These are phyloP conservation scores for Drosophila prolongata DNA, from an alignment of 2,888 invertebrate species.

Conservation along the genomic window DNA sequence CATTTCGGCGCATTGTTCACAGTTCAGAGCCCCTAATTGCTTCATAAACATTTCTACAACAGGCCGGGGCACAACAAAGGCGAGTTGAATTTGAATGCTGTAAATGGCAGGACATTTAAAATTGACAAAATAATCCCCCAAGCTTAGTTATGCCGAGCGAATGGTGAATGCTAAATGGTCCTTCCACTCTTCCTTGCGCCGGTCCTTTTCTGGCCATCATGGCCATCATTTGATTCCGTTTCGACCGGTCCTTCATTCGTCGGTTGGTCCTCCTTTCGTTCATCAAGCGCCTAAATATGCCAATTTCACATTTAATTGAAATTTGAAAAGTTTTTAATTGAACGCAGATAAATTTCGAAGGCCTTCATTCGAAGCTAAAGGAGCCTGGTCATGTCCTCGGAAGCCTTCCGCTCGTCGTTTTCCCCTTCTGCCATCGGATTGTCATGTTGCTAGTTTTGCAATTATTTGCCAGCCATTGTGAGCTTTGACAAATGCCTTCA, in stretches of 20 bases:
- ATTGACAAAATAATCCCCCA: slow-evolving; percentile 79
- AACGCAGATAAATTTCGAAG: slow-evolving; percentile 72
- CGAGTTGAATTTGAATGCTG: slow-evolving; percentile 70
- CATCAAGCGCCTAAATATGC: slow-evolving; percentile 76
- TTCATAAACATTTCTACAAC: slow-evolving; percentile 80
- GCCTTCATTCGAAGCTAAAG: slow-evolving; percentile 7
- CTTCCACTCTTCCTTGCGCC: slow-evolving; percentile 16
- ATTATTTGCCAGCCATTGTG: slow-evolving; percentile 52
- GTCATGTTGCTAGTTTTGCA: slow-evolving; percentile 74
- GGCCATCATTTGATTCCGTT: slow-evolving; percentile 32
- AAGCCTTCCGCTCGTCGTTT: neutral
- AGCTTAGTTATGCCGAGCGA: slow-evolving; percentile 72
- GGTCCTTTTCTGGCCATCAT: slow-evolving; percentile 3
- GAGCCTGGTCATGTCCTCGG: slow-evolving; percentile 15
- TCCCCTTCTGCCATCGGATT: slow-evolving; percentile 14
- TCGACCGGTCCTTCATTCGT: slow-evolving; percentile 6
- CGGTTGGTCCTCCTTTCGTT: neutral
- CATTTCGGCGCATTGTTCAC: slow-evolving; percentile 75
- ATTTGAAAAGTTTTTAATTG: slow-evolving; percentile 82
- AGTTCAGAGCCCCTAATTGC: slow-evolving; percentile 78
- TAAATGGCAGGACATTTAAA: slow-evolving; percentile 80
- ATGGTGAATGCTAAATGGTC: slow-evolving; percentile 37
- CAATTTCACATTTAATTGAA: slow-evolving; percentile 81
- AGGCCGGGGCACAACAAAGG: slow-evolving; percentile 61
- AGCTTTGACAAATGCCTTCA: slow-evolving; percentile 64